phyloP scores from a whole-genome alignment of 2,888 invertebrate genomes.

The Gerris lacustris region DNA sequence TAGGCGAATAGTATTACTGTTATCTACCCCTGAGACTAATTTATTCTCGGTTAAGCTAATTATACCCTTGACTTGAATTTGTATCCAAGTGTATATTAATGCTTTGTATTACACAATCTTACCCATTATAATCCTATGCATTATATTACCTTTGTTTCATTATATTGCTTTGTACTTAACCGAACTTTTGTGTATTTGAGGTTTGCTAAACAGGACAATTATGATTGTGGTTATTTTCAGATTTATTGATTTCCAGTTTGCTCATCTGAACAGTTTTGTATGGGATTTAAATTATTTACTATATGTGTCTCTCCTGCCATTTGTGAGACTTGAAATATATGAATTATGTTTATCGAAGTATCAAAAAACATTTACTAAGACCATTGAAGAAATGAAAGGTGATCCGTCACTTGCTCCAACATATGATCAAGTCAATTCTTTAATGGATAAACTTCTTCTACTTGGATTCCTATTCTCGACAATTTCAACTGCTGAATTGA shows the following conservation, averaged over 20 bases:
- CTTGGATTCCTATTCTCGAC: neutral
- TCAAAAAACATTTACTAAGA: neutral
- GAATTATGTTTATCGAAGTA: neutral
- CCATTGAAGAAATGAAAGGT: neutral
- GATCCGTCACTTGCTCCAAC: neutral
- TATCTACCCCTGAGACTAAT: too few species aligned
- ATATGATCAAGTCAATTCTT: neutral
- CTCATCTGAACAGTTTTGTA: neutral
- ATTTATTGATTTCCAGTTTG: neutral
- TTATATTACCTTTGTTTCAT: too few species aligned
- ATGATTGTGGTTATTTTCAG: neutral
- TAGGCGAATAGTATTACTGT: too few species aligned
- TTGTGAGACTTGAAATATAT: neutral
- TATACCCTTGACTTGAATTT: too few species aligned
- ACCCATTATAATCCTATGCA: too few species aligned
- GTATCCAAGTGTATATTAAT: too few species aligned
- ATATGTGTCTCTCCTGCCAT: neutral
- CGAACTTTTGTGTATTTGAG: too few species aligned
- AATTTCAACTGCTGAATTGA: neutral
- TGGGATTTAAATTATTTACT: conserved; percentile 3
- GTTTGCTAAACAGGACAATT: too few species aligned
- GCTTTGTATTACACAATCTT: too few species aligned
- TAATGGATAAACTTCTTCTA: neutral
- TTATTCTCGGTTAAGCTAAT: too few species aligned
- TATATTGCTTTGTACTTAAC: too few species aligned